Conservation (phyloP, 2,113 vertebrate species). For the Micronycteris hirsuta region DNA sequence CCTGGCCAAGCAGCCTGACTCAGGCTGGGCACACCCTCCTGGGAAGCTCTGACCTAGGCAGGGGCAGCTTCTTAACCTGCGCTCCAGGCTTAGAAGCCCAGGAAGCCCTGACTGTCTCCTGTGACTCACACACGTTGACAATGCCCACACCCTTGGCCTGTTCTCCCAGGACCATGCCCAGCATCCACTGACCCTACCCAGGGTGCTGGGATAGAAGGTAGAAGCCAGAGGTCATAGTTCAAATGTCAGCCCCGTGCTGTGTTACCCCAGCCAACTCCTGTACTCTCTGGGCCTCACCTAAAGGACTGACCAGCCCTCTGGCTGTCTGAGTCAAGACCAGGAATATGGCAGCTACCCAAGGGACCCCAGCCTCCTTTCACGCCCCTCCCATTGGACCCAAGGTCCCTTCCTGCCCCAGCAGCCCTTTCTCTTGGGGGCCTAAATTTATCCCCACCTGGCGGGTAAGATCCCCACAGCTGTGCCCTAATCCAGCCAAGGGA, state of each 20-base stretch:
- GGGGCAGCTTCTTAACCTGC: constrained; percentile 36
- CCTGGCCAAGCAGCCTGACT: constrained; percentile 55
- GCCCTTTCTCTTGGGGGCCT: constrained; percentile 53
- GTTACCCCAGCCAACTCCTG: not conserved
- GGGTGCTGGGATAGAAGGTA: not conserved
- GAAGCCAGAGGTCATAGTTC: constrained; percentile 39
- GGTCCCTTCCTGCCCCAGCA: not conserved
- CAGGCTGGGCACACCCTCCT: constrained; percentile 43
- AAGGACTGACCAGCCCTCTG: not conserved
- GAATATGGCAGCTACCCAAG: not conserved
- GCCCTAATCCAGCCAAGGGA: constrained; percentile 70
- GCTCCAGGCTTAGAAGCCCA: not conserved
- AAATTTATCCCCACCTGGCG: constrained; percentile 66
- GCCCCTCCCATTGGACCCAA: not conserved
- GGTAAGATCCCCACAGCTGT: constrained; percentile 66
- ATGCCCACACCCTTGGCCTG: not conserved
- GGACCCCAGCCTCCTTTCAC: not conserved
- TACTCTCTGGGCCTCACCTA: not conserved
- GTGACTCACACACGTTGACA: constrained; percentile 46
- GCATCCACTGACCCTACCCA: not conserved
- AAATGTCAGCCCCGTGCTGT: not conserved
- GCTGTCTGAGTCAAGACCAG: not conserved
- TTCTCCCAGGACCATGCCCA: not conserved
- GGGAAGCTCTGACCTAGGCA: constrained; percentile 26
- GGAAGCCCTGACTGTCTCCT: not conserved